A percentile compares a stretch with the other conserved stretches of the same genome.
Conservation (phyloP, 2,113 vertebrate genomes). For the Ellobius talpinus region DNA sequence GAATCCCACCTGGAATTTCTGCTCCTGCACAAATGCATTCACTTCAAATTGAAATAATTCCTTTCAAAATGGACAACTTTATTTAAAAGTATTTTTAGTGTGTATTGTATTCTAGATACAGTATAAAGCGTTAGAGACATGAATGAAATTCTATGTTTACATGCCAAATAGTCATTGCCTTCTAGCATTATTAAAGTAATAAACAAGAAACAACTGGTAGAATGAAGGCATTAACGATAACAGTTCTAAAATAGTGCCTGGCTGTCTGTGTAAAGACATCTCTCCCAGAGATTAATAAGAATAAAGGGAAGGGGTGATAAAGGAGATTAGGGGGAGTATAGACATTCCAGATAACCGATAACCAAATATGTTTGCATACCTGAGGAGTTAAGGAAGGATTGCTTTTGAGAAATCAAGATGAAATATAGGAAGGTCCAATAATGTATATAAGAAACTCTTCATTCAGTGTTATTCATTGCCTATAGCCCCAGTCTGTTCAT, state of each 20-base stretch:
- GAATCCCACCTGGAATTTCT: neutral
- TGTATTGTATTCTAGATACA: neutral
- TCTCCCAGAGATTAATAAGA: neutral
- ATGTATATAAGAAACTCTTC: neutral
- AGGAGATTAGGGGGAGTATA: neutral
- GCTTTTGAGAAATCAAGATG: neutral
- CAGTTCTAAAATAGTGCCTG: neutral
- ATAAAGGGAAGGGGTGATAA: neutral
- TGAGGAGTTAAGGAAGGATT: neutral
- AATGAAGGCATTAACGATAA: neutral
- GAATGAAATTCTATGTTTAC: neutral
- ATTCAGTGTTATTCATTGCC: neutral
- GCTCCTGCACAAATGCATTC: neutral
- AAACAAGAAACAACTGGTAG: neutral
- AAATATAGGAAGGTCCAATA: neutral
- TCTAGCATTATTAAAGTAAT: neutral
- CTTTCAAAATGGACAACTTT: neutral
- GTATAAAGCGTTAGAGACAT: neutral
- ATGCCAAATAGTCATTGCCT: neutral
- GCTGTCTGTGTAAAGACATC: neutral
- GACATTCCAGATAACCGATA: neutral
- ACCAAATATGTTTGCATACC: neutral
- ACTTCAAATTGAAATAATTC: neutral
- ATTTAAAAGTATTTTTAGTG: conserved; percentile 32
- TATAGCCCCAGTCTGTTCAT: neutral